phyloP scores from a whole-genome alignment of 2,797 vertebrate genomes.

The Podarcis siculus region DNA sequence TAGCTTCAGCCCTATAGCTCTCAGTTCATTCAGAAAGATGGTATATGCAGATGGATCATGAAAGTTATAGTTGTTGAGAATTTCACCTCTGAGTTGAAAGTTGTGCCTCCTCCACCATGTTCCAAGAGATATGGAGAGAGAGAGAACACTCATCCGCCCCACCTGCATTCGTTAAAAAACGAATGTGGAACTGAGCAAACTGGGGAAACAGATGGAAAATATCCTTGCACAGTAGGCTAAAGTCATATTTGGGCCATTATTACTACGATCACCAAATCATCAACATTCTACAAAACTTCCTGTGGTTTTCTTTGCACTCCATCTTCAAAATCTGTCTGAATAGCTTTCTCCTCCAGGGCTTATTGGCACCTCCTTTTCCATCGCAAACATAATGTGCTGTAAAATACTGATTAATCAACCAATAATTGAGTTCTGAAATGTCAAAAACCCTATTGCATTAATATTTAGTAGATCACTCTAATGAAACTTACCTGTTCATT shows the following conservation, averaged over 20 bases:
- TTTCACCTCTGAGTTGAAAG: background rate
- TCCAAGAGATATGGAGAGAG: too few species aligned
- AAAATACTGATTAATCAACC: conserved; percentile 84
- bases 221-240: background rate
- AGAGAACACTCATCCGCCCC: background rate
- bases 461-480: conserved; percentile 83
- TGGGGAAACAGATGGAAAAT: background rate
- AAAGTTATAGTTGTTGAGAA: background rate
- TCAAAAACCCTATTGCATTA: conserved; percentile 83
- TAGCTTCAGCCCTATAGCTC: background rate
- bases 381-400: conserved; percentile 76
- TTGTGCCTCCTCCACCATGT: background rate
- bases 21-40: background rate
- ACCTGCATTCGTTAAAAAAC: background rate
- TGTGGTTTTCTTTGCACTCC: background rate
- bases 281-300: conserved; percentile 48
- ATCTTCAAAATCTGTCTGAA: conserved; percentile 58
- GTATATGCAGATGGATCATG: background rate
- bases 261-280: conserved; percentile 21
- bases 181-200: background rate
- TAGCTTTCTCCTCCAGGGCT: conserved; percentile 69
- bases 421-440: conserved; percentile 87
- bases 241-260: background rate
- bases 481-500: conserved; percentile 80
- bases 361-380: conserved; percentile 69